phyloP scores from a whole-genome alignment of 2,888 invertebrate genomes.

The Ectropis crepuscularia region DNA sequence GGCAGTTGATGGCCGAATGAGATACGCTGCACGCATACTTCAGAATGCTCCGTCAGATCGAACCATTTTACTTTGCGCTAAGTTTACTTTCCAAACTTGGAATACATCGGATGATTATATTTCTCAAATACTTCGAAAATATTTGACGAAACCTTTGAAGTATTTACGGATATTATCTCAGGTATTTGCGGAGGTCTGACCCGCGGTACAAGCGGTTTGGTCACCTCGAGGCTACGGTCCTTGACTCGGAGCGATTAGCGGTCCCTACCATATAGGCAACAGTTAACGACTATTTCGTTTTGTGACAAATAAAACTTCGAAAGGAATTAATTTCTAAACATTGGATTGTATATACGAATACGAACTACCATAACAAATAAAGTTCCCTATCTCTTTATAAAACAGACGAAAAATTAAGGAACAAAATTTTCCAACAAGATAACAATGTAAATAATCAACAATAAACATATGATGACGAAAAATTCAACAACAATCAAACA shows the following conservation, averaged over 20 bases:
- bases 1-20: slow-evolving; percentile 37
- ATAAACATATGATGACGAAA: no score
- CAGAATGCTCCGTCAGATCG: slow-evolving; percentile 14
- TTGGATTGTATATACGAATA: background rate
- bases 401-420: background rate
- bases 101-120: background rate
- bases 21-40: slow-evolving; percentile 38
- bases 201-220: slow-evolving; percentile 4
- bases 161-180: slow-evolving; percentile 11
- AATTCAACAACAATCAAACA: no score
- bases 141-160: slow-evolving; percentile 10
- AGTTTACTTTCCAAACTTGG: slow-evolving; percentile 14
- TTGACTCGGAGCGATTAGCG: slow-evolving; percentile 17
- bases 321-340: slow-evolving; percentile 5
- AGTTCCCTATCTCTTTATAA: no score
- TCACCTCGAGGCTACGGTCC: slow-evolving; percentile 9
- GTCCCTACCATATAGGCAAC: slow-evolving; percentile 4
- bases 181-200: slow-evolving; percentile 14
- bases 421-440: background rate
- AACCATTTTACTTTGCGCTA: slow-evolving; percentile 16
- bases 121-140: slow-evolving; percentile 3
- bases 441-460: no score
- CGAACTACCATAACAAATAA: background rate
- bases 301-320: slow-evolving; percentile 13
- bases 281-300: slow-evolving; percentile 5